Evolutionary conservation across 2,113 vertebrate species (phyloP).

Genomic region (Amblyornis subalaris): DNA sequence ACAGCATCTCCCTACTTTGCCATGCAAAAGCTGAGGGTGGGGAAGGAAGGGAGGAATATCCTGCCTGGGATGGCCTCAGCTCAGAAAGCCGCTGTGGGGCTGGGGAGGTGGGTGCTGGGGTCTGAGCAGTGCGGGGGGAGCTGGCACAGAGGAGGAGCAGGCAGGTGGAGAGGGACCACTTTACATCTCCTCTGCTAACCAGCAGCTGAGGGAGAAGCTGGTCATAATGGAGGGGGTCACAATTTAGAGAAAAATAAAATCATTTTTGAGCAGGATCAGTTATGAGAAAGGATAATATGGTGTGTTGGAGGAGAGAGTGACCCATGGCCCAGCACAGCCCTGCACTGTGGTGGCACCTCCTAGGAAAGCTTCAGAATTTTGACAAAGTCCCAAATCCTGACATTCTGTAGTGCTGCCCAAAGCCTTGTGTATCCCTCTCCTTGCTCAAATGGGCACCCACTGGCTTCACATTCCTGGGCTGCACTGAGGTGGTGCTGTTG

Average conservation of each 20-base stretch:
- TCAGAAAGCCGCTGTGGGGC: neutral
- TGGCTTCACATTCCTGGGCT: fast-evolving
- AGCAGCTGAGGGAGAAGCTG: neutral
- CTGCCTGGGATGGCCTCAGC: neutral
- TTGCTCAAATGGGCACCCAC: neutral
- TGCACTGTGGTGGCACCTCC: neutral
- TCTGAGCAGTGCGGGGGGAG: neutral
- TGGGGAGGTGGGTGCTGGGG: neutral
- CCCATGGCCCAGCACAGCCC: neutral
- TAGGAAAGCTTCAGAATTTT: neutral
- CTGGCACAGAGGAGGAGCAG: neutral
- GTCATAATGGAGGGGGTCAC: neutral
- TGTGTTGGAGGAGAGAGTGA: neutral
- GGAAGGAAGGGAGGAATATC: neutral
- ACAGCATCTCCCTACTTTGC: neutral
- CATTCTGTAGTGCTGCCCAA: neutral
- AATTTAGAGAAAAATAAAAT: neutral
- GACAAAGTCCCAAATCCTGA: neutral
- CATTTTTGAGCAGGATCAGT: fast-evolving
- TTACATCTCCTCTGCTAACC: neutral
- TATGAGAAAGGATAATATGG: neutral
- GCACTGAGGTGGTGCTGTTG: neutral
- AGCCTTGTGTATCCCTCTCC: neutral
- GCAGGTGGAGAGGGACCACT: neutral
- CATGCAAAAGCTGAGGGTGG: neutral